phyloP scores from a whole-genome alignment of 2,797 vertebrate genomes.

The Sebastes iracundus region DNA sequence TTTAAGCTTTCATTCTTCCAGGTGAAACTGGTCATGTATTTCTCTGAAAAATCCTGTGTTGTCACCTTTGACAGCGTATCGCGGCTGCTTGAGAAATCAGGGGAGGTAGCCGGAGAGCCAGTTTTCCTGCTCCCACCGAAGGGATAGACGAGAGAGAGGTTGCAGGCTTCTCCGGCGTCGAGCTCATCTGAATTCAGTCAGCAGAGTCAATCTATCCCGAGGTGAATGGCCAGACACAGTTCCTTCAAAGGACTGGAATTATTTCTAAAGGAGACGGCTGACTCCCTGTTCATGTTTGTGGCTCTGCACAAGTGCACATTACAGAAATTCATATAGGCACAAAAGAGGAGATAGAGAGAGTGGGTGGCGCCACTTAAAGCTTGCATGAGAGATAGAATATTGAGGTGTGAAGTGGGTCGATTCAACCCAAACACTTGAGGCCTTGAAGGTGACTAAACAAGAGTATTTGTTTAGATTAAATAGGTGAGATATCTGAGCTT shows the following conservation, averaged over 20 bases:
- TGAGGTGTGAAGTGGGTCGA: constrained; percentile 26
- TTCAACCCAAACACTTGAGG: background rate
- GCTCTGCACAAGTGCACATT: constrained; percentile 48
- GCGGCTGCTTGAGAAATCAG: constrained; percentile 34
- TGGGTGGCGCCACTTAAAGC: constrained; percentile 20
- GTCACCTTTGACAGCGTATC: constrained; percentile 40
- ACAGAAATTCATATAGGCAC: constrained; percentile 41
- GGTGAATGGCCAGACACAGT: constrained; percentile 72
- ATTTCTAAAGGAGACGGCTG: constrained; percentile 68
- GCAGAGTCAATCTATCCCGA: constrained; percentile 73
- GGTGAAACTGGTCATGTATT: constrained; percentile 30
- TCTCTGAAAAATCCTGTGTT: constrained; percentile 19
- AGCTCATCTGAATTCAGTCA: constrained; percentile 82
- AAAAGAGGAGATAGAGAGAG: constrained; percentile 21
- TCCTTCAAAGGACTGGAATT: constrained; percentile 66
- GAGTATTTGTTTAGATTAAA: constrained; percentile 15
- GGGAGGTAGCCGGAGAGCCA: constrained; percentile 9
- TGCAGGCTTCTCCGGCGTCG: constrained; percentile 30
- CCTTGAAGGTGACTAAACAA: constrained; percentile 3
- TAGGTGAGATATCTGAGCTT: background rate
- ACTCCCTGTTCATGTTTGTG: constrained; percentile 42
- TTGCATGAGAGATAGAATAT: constrained; percentile 16
- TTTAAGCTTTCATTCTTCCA: constrained; percentile 24
- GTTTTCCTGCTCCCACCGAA: constrained; percentile 13
- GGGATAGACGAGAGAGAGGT: constrained; percentile 6